phyloP scores from a whole-genome alignment of 2,113 vertebrate species.

The Nibea albiflora region DNA sequence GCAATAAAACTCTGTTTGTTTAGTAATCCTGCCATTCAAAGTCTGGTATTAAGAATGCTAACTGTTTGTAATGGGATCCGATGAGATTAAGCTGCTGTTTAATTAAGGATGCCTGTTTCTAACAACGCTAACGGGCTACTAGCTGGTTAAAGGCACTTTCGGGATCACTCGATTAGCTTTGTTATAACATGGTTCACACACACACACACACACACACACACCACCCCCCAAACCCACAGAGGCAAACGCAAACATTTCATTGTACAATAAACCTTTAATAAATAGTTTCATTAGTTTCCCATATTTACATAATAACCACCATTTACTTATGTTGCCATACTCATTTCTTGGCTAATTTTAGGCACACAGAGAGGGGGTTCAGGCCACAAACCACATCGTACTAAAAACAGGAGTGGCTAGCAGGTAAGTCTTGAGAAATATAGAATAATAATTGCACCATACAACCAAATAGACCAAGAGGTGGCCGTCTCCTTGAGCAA shows the following conservation, averaged over 20 bases:
- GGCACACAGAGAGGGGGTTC: conserved; percentile 80
- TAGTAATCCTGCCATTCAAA: not conserved
- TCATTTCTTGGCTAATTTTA: conserved; percentile 83
- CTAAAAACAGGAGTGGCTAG: conserved; percentile 79
- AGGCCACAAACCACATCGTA: conserved; percentile 78
- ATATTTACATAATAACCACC: conserved; percentile 85
- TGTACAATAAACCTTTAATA: conserved; percentile 89
- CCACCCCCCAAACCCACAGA: conserved; percentile 34
- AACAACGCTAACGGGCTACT: not conserved
- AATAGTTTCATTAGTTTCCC: conserved; percentile 87
- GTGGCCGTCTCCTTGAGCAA: conserved; percentile 64
- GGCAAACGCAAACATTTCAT: conserved; percentile 57
- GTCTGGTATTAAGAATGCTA: not conserved
- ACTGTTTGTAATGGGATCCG: conserved; percentile 14
- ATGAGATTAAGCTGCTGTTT: conserved; percentile 22
- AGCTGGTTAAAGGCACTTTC: not conserved
- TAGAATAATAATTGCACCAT: conserved; percentile 67
- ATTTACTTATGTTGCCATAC: conserved; percentile 77
- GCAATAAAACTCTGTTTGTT: not conserved
- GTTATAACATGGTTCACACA: not conserved
- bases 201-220: too few relatives aligned
- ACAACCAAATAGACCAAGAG: conserved; percentile 69
- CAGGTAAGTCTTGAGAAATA: conserved; percentile 73
- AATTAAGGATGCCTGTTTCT: not conserved
- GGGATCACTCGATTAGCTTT: not conserved